Evolutionary conservation across 2,888 invertebrate genomes (phyloP), one percentile per base, ranked within the genome.

Genomic region (Tinea pellionella): DNA sequence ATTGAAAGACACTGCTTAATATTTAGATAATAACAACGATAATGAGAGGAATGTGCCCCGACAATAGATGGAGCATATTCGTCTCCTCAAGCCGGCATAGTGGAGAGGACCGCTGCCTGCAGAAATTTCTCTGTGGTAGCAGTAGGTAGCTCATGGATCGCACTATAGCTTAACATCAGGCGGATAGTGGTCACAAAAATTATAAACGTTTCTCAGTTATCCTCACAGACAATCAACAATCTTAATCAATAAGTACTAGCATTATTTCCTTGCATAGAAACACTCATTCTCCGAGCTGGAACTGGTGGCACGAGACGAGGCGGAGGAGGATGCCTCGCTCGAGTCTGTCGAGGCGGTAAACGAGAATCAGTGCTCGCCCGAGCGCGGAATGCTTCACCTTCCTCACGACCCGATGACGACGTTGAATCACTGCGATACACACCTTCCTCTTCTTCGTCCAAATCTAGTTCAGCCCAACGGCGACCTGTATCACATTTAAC

Each of bases 301-400:
- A 88, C 82, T 1, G 89, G 85, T 63, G 80, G 80, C 0, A 84
- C 82, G 32, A 77, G 69, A 57, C 78, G 66, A 11, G 80, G 71
- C 19, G 78, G 80, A 61, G 47, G 66, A 1, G 83, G 86, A 63
- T 82, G 82, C 3, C 92, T 82, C 74, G 90, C 89, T 47, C 90
- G 77, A 62, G 91, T 84, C 0, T 91, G 91, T 11, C 90, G 85
- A 15, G 92, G 91, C 0, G 85, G 82, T 37, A 85, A 69, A 1
- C 84, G 74, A 0, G 85, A 83, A 73, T 94, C 94, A 0, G 94
- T 94, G 63, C 92, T 93, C 53, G 94, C 94, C 51, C 94, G 88
- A 56, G 90, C 91, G 11, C 94, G 87, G 78, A 94, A 94, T 65
- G 92, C 92, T 67, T 72, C 63, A 11, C 59, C 60, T 16, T 58